phyloP scores from a whole-genome alignment of 2,888 invertebrate genomes.

The Mesodorylaimus sp. region DNA sequence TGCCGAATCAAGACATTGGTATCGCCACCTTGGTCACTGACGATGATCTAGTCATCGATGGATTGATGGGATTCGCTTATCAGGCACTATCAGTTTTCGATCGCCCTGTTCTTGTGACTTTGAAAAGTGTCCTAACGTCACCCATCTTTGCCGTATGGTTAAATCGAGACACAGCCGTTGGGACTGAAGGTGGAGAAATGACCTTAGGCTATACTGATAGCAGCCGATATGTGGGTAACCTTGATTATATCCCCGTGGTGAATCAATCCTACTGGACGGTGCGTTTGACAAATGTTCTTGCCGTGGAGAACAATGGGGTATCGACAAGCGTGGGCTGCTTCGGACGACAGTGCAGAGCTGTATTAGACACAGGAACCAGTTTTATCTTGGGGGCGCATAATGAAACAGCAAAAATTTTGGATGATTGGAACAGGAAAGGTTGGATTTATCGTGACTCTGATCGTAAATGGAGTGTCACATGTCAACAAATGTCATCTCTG shows the following conservation, averaged over 20 bases:
- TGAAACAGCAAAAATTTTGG: not conserved
- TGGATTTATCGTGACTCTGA: not conserved
- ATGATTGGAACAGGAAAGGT: not conserved
- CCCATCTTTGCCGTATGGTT: not conserved
- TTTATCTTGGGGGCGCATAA: not conserved
- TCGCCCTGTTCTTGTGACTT: not conserved
- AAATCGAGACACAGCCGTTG: not conserved
- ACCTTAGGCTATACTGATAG: not conserved
- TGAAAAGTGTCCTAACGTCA: not conserved
- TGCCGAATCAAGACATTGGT: not conserved
- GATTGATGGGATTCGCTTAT: not conserved
- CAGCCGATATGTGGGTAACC: not conserved
- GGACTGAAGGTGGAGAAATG: not conserved
- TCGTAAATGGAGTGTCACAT: not conserved
- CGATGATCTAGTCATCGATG: not conserved
- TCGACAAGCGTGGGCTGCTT: not conserved
- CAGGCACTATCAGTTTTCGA: not conserved
- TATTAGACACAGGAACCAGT: conserved; percentile 1
- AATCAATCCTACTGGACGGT: conserved; percentile 1
- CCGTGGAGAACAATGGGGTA: too few relatives aligned
- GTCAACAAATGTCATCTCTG: not conserved
- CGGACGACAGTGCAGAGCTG: not conserved
- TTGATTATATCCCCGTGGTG: too few relatives aligned
- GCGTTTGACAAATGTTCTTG: not conserved
- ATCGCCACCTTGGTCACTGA: not conserved